These are phyloP conservation scores for Drosophila sulfurigaster DNA, from an alignment of 1,140 invertebrate genomes.

Conservation along the genomic window DNA sequence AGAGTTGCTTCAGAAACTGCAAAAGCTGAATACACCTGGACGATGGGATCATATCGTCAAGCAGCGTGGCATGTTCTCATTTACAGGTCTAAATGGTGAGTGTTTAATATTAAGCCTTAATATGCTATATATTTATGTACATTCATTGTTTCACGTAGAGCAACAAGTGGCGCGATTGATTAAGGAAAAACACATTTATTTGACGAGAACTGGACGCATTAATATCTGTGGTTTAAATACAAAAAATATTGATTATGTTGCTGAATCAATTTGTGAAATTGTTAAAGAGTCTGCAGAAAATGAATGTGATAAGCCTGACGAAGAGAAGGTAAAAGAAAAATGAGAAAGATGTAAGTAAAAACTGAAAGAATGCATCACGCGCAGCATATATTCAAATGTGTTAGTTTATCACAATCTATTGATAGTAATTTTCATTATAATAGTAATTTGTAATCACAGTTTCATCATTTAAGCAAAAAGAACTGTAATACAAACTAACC, in stretches of 20 bases:
- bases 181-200: conserved; percentile 84
- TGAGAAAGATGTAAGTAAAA: neutral
- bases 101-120: neutral
- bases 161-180: conserved; percentile 22
- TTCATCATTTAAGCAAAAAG: too few relatives aligned
- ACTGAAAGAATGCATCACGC: too few relatives aligned
- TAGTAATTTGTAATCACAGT: too few relatives aligned
- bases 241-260: conserved; percentile 96
- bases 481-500: too few relatives aligned
- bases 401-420: too few relatives aligned
- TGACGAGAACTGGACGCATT: conserved; percentile 99
- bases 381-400: too few relatives aligned
- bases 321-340: neutral
- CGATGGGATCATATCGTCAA: conserved; percentile 98
- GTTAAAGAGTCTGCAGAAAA: conserved; percentile 89
- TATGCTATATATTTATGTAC: neutral
- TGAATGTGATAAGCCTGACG: neutral
- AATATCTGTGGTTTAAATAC: conserved; percentile 97
- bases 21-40: conserved; percentile 92
- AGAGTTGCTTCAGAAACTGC: conserved; percentile 91
- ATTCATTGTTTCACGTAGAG: neutral
- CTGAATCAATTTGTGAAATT: conserved; percentile 94
- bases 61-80: conserved; percentile 99
- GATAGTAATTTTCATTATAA: too few relatives aligned
- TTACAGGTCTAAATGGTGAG: conserved; percentile 93